A percentile compares a stretch with the other conserved stretches of the same genome.
phyloP scores from a whole-genome alignment of 2,888 invertebrate species.

The Geophilus truncorum region DNA sequence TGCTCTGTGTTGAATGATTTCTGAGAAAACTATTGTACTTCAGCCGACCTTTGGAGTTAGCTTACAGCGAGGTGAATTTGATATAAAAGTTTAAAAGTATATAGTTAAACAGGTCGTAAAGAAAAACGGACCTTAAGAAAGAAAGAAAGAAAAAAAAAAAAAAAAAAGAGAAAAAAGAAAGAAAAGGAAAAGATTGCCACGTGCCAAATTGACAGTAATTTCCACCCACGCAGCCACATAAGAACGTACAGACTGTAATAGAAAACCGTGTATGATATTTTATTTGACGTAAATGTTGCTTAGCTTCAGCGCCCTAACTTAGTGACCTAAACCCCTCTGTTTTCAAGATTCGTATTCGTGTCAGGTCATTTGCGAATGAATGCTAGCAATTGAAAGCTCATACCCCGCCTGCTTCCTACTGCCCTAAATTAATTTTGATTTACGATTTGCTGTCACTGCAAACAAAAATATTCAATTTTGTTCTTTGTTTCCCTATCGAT shows the following conservation, averaged over 20 bases:
- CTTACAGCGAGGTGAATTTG: neutral
- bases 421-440: no score
- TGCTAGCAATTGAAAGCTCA: neutral
- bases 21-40: neutral
- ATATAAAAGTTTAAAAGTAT: neutral
- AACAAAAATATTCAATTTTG: no score
- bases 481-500: no score
- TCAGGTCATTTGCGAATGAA: neutral
- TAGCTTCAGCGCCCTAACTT: neutral
- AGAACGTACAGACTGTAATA: neutral
- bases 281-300: neutral
- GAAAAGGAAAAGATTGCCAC: neutral
- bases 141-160: neutral
- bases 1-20: neutral
- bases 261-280: neutral
- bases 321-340: neutral
- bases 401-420: no score
- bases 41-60: neutral
- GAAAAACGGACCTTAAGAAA: neutral
- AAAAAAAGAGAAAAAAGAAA: neutral
- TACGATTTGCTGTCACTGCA: no score
- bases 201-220: neutral
- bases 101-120: neutral
- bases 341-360: neutral
- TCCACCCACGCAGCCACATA: neutral